Evolutionary conservation across 2,888 invertebrate genomes (phyloP).

Genomic region (Andrena fulva): DNA sequence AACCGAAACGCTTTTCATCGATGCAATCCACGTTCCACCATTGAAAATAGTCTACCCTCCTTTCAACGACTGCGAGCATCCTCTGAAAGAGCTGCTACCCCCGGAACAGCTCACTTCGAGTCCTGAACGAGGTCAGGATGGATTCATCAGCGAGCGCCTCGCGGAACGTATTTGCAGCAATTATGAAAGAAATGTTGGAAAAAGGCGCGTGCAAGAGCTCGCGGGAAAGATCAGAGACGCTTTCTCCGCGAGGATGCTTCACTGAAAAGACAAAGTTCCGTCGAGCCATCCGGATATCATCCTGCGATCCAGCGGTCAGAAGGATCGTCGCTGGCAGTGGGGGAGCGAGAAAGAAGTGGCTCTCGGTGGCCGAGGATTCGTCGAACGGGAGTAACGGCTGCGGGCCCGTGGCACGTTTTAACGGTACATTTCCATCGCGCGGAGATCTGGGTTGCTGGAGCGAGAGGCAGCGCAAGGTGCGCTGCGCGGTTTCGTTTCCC

Average conservation of each 20-base stretch:
- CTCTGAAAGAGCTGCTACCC: background rate
- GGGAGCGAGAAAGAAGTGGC: slow-evolving; percentile 32
- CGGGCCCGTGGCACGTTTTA: slow-evolving; percentile 70
- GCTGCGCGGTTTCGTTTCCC: slow-evolving; percentile 49
- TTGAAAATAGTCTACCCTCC: background rate
- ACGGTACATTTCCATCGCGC: slow-evolving; percentile 76
- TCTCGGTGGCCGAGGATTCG: slow-evolving; percentile 62
- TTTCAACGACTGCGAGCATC: background rate
- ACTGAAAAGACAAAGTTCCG: slow-evolving; percentile 1
- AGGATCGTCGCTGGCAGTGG: slow-evolving; percentile 5
- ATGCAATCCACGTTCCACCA: slow-evolving; percentile 12
- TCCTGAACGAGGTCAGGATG: background rate
- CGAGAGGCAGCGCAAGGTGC: slow-evolving; percentile 62
- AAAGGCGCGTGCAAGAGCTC: slow-evolving; percentile 16
- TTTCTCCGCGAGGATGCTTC: slow-evolving; percentile 43
- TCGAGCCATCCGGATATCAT: slow-evolving; percentile 27
- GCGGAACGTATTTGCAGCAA: slow-evolving; percentile 6
- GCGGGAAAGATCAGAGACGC: slow-evolving; percentile 10
- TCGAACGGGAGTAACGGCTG: slow-evolving; percentile 68
- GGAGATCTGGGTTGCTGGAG: slow-evolving; percentile 79
- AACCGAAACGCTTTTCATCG: slow-evolving; percentile 32
- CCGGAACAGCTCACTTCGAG: background rate
- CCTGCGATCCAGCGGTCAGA: slow-evolving; percentile 13
- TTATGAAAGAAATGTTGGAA: slow-evolving; percentile 37
- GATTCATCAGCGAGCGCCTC: background rate